Conservation (phyloP, 1,140 invertebrate genomes). For the Drosophila pandora region DNA sequence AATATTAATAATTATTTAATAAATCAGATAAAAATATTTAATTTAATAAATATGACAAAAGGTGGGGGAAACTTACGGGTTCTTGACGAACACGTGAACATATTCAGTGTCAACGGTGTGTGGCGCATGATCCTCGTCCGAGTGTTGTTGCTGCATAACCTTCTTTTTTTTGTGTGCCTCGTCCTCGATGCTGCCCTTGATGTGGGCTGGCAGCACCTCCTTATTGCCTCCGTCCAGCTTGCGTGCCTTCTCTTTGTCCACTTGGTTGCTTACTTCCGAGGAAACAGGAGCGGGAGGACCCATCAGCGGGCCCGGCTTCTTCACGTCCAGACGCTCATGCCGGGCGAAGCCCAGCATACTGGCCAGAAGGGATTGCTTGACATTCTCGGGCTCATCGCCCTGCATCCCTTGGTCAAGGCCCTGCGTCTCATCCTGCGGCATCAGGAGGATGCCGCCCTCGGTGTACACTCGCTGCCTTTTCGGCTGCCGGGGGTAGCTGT, state of each 20-base stretch:
- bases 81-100: slow-evolving; percentile 83
- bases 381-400: slow-evolving; percentile 79
- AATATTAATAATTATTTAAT: background rate
- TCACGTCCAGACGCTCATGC: slow-evolving; percentile 95
- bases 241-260: slow-evolving; percentile 56
- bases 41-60: background rate
- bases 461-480: slow-evolving; percentile 85
- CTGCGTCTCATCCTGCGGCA: slow-evolving; percentile 66
- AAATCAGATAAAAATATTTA: background rate
- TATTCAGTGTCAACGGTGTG: slow-evolving; percentile 83
- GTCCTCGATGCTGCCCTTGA: slow-evolving; percentile 68
- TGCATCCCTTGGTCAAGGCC: slow-evolving; percentile 48
- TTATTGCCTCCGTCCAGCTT: slow-evolving; percentile 53
- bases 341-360: slow-evolving; percentile 90
- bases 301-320: slow-evolving; percentile 94
- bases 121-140: slow-evolving; percentile 82
- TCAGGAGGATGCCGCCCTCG: slow-evolving; percentile 87
- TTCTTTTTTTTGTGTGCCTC: slow-evolving; percentile 80
- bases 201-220: slow-evolving; percentile 78
- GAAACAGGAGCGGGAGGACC: slow-evolving; percentile 85
- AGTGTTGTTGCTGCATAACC: slow-evolving; percentile 73
- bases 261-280: slow-evolving; percentile 57
- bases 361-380: slow-evolving; percentile 67
- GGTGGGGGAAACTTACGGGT: slow-evolving; percentile 74
- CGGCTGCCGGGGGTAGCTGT: slow-evolving; percentile 54